These are phyloP conservation scores for Junonia oenone DNA, from an alignment of 2,888 invertebrate genomes.

Conservation along the genomic window DNA sequence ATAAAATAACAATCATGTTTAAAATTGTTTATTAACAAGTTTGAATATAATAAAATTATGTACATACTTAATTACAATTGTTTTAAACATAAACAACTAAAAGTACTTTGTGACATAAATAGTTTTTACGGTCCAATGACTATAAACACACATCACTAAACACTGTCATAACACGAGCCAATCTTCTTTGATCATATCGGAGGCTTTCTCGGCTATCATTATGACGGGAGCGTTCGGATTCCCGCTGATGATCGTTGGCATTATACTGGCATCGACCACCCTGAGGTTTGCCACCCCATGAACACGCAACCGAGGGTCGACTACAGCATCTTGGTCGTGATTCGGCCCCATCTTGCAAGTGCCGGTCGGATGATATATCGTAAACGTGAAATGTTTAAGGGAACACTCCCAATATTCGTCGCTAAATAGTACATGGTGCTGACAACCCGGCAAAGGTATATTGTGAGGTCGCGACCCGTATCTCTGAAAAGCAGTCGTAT, in stretches of 20 bases:
- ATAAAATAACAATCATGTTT: constrained; percentile 10
- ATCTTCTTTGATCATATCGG: constrained; percentile 93
- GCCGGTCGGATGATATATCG: constrained; percentile 91
- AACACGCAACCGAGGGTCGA: constrained; percentile 87
- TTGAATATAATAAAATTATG: constrained; percentile 31
- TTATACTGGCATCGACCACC: constrained; percentile 91
- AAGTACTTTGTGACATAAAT: constrained; percentile 43
- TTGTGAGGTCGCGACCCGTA: constrained; percentile 89
- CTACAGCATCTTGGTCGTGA: constrained; percentile 87
- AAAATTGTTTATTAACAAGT: constrained; percentile 21
- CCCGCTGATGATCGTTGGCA: constrained; percentile 93
- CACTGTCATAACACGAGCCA: constrained; percentile 82
- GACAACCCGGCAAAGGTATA: constrained; percentile 91
- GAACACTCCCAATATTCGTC: constrained; percentile 94
- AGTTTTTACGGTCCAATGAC: constrained; percentile 36
- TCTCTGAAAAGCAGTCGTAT: constrained; percentile 87
- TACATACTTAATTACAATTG: constrained; percentile 41
- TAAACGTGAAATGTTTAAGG: constrained; percentile 88
- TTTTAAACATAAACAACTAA: constrained; percentile 42
- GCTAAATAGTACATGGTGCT: constrained; percentile 83
- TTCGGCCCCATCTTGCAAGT: constrained; percentile 93
- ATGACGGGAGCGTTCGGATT: constrained; percentile 94
- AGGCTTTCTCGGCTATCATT: constrained; percentile 94
- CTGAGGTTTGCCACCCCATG: constrained; percentile 88
- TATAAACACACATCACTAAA: constrained; percentile 33